phyloP scores from a whole-genome alignment of 2,113 vertebrate species.

The Muntiacus reevesi region DNA sequence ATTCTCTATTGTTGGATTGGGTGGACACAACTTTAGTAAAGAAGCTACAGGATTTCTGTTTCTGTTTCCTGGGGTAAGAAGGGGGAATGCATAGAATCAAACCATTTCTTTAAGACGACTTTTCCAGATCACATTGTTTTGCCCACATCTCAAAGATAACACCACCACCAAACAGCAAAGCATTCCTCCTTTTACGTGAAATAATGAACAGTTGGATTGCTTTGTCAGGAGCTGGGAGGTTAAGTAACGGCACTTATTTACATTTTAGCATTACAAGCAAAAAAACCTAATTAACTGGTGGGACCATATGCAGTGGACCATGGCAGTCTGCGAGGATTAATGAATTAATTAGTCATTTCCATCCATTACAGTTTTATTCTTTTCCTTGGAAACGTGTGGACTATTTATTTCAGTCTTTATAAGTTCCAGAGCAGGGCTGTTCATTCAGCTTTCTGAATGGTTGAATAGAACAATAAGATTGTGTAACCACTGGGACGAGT shows the following conservation, averaged over 20 bases:
- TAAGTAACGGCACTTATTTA: neutral
- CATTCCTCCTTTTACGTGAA: neutral
- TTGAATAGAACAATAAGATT: conserved; percentile 65
- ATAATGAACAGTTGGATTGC: neutral
- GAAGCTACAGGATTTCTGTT: neutral
- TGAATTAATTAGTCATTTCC: conserved; percentile 48
- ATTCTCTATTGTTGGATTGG: neutral
- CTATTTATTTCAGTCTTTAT: conserved; percentile 72
- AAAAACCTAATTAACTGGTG: neutral
- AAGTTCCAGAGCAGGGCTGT: conserved; percentile 59
- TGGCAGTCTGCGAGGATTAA: neutral
- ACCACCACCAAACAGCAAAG: neutral
- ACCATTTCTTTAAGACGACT: neutral
- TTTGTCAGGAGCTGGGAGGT: neutral
- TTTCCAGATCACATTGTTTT: neutral
- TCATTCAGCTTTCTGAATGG: conserved; percentile 70
- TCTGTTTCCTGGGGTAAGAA: neutral
- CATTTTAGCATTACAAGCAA: neutral
- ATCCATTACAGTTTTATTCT: conserved; percentile 39
- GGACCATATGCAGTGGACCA: fast-evolving
- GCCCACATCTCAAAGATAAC: neutral
- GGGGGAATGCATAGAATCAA: neutral
- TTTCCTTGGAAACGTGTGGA: conserved; percentile 60
- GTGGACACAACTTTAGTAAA: neutral
- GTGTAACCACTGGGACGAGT: conserved; percentile 55